A percentile compares a stretch with the other conserved stretches of the same genome.
Evolutionary conservation across 2,888 invertebrate species (phyloP).

Genomic region (Lucinisca nassula): DNA sequence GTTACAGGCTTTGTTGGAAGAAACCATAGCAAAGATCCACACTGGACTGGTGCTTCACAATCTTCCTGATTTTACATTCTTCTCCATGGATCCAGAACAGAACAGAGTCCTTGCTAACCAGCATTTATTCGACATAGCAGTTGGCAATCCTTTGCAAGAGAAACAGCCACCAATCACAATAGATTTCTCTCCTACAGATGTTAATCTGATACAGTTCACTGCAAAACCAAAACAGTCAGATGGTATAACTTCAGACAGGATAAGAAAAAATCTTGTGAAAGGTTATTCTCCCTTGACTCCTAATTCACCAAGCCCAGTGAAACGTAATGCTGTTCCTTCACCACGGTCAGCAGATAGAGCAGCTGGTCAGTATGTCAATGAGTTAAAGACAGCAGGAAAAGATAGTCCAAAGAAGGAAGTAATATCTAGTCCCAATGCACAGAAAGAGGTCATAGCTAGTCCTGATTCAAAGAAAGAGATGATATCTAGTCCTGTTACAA

Average conservation of each 20-base stretch:
- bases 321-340: too few species aligned
- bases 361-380: too few species aligned
- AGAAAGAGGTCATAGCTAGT: too few species aligned
- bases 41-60: not conserved
- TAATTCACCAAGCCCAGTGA: too few species aligned
- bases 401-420: too few species aligned
- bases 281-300: not conserved
- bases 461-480: too few species aligned
- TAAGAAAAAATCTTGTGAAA: not conserved
- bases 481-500: too few species aligned
- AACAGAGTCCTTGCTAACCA: not conserved
- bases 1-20: not conserved
- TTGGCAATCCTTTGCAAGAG: not conserved
- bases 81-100: not conserved
- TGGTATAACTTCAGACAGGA: not conserved
- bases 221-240: not conserved
- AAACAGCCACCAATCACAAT: not conserved
- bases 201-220: not conserved
- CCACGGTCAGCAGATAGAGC: too few species aligned
- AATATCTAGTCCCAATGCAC: too few species aligned
- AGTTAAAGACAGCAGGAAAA: too few species aligned
- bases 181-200: not conserved
- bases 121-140: not conserved
- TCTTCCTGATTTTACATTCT: not conserved
- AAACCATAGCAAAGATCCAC: not conserved